Base-by-base conservation (phyloP, 53 echinoderm and acorn worm genomes). In the Holothuria leucospilota region DNA sequence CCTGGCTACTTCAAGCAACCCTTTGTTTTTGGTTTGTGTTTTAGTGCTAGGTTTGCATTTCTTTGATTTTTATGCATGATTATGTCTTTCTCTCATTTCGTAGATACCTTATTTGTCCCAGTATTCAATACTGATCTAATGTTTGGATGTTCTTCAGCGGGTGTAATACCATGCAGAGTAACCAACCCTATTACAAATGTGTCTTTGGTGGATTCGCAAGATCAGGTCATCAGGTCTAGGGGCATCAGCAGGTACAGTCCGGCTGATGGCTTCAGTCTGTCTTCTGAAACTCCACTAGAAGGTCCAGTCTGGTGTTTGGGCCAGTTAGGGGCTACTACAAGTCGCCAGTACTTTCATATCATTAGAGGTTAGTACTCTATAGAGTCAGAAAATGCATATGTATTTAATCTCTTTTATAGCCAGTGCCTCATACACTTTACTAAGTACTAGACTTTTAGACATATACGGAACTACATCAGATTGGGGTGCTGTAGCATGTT, bases 91-190 rank as follows among this genome's bases (percentile, higher is more conserved):
- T 75, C 16, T 75, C 49, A 13, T 52, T 24, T 26, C 5, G 15
- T 52, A 75, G 75, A 75, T 8, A 24, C 24, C 21, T 27, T 75
- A 13, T 75, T 75, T 75, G 75, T 75, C 15, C 46, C 51, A 9
- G 40, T 29, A 2, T 51, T 25, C 75, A 75, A 75, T 6, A 56
- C 18, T 56, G 25, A 38, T 46, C 23, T 72, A 42, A 24, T 75
- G 25, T 75, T 75, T 21, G 51, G 51, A 49, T 75, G 75, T 49
- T 51, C 51, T 15, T 75, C 74, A 87, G 69, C 87, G 6, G 90
- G 87, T 13, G 86, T 84, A 39, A 78, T 93, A 10, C 93, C 93
- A n/a, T 93, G 93, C 78, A 87, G 93, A 49, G 81, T 90, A 5
- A 93, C 85, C 4, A 87, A 93, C 70, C 93, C 93, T 20, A 46